Conservation (phyloP, 2,888 invertebrate species). For the Strigamia transsilvanica region DNA sequence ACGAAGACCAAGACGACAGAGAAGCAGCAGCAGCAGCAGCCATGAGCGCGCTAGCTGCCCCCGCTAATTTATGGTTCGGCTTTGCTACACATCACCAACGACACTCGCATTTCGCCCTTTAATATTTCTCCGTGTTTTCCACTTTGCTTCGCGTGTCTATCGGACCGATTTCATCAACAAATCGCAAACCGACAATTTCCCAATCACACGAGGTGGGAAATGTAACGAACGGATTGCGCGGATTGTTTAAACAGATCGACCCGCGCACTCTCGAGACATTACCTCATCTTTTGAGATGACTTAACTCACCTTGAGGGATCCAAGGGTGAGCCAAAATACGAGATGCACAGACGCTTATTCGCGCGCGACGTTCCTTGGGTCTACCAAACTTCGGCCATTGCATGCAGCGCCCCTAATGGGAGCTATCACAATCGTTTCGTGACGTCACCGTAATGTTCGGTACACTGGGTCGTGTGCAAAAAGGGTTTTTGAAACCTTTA, state of each 20-base stretch:
- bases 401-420: slow-evolving; percentile 30
- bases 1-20: not conserved
- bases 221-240: not conserved
- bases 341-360: slow-evolving; percentile 26
- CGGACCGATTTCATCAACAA: no score
- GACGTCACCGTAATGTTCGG: not conserved
- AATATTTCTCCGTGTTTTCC: not conserved
- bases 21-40: not conserved
- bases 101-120: not conserved
- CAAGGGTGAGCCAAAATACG: not conserved
- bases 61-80: not conserved
- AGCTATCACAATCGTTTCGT: not conserved
- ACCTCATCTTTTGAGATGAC: not conserved
- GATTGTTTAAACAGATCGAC: not conserved
- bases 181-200: not conserved
- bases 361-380: slow-evolving; percentile 16
- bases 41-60: slow-evolving; percentile 15
- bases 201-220: not conserved
- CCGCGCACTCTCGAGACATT: not conserved
- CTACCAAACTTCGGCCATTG: slow-evolving; percentile 21
- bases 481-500: slow-evolving; percentile 26
- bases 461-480: slow-evolving; percentile 11
- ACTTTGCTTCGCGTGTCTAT: not conserved
- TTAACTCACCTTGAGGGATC: slow-evolving; percentile 16
- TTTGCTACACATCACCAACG: not conserved